Evolutionary conservation across 2,113 vertebrate genomes (phyloP).

Genomic region (Peromyscus californicus): DNA sequence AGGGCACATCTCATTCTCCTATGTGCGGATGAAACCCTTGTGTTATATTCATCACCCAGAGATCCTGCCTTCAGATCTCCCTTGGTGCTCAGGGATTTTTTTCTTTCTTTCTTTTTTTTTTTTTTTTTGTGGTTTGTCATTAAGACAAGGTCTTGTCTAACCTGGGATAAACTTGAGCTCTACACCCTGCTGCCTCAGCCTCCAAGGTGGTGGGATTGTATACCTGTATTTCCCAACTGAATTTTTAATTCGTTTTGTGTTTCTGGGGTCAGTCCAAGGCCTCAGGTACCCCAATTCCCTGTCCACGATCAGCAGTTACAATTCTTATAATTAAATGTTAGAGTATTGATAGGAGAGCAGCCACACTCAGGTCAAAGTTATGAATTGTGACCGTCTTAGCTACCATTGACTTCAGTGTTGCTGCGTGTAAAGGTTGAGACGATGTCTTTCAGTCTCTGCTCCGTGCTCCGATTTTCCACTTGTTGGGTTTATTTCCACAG

Average conservation of each 20-base stretch:
- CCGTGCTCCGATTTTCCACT: not conserved
- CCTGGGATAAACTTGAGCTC: not conserved
- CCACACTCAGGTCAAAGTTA: not conserved
- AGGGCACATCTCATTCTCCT: not conserved
- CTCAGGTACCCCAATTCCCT: not conserved
- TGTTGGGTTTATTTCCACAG: not conserved
- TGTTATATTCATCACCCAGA: not conserved
- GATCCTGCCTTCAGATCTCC: not conserved
- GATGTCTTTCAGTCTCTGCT: not conserved
- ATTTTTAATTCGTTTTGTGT: not conserved
- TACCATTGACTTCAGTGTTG: not conserved
- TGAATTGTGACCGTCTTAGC: not conserved
- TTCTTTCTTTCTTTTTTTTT: not conserved
- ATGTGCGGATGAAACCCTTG: not conserved
- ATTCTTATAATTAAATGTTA: not conserved
- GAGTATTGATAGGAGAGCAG: not conserved
- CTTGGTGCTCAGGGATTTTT: not conserved
- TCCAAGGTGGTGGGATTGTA: not conserved
- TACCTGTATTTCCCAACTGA: not conserved
- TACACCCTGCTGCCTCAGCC: not conserved
- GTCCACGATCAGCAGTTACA: not conserved
- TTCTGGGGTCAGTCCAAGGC: not conserved
- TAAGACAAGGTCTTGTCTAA: not conserved
- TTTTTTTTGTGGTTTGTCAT: not conserved
- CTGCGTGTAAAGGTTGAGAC: not conserved